Base-by-base conservation (phyloP, 64 coral and sea anemone species). In the Porites australiensis region DNA sequence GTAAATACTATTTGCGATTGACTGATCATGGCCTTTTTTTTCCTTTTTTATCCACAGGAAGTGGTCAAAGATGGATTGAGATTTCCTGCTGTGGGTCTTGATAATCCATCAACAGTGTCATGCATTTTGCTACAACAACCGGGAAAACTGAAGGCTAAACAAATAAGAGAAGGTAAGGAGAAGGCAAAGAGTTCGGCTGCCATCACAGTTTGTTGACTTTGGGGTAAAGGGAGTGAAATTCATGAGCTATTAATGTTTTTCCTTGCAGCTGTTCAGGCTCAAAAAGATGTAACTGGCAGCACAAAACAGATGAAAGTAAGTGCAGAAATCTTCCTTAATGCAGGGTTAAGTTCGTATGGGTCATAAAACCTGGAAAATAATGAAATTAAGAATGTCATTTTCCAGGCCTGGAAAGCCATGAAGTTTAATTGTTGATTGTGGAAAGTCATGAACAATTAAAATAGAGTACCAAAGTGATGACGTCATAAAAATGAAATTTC, bases 251-350 rank as follows among this genome's bases (percentile, higher is more conserved):
- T 48, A 79, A 22, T 19, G 6, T 71, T 50, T 90, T 61, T 61
- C 50, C 45, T 91, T 87, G 18, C 57, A 99, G 98, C 98, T 89
- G 98, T 99, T 63, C 94, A 99, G 53, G 61, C 15, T 46, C 91
- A 88, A 61, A 99, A 96, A 91, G 98, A 99, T 85, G 76, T 96
- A 2, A 48, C 88, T 77, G 91, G 94, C 8, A 93, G 90, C 50
- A 83, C 98, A 62, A 99, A 99, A 79, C 98, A 99, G 82, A 91
- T 99, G 88, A 99, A 99, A 75, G 98, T 96, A 92, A 68, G 48
- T 90, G 67, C 5, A 16, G 2, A 18, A 53, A 5, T 37, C 4
- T 1, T 20, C n/a, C 5, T 47, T 49, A 10, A 64, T 50, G 13
- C 66, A 43, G 3, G 15, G 19, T 3, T 16, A 7, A 10, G 13